Base-by-base conservation (phyloP, 2,797 vertebrate genomes). In the Euthynnus affinis region DNA sequence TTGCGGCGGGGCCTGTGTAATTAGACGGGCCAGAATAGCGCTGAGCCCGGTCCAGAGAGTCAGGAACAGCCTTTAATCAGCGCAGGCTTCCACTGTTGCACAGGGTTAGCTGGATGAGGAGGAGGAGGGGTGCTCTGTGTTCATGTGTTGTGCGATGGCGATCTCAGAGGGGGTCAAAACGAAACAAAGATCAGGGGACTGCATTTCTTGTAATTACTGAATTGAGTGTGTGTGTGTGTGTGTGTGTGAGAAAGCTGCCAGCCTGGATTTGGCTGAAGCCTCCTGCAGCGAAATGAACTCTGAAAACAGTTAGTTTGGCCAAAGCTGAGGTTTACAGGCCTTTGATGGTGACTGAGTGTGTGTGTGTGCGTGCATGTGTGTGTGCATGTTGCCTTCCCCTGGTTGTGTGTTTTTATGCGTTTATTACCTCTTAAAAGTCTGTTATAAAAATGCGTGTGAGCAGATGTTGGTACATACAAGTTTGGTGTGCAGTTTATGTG, bases 371-470 rank as follows among this genome's bases (percentile, higher is more conserved):
- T 42, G 56, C 64, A 62, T 7, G 3, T 68, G 74, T 56, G 48
- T 70, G 25, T 60, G 9, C 44, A 32, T 51, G 77, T 32, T 52
- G 61, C 52, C 59, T 71, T 42, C 60, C 23, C 4, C 37, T 42
- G 37, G 49, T 27, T 42, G 78, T 70, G 72, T 62, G 61, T 56
- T 71, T 78, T 83, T 68, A 84, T 65, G 82, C 37, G 85, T 74
- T 76, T 90, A 90, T 75, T 84, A 88, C 89, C 84, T 90, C 88
- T 10, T 93, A 90, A 92, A 93, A 78, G 40, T 60, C 53, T 9
- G 27, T 61, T 76, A 70, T 88, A 86, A 88, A 9, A 88, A 78
- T 23, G 63, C 14, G 56, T 71, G 75, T 12, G 70, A 42, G 56
- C 6, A 15, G 2, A 25, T 51, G 48, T 74, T 63, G 53, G 10